Evolutionary conservation across 2,797 vertebrate genomes (phyloP), one percentile per base, ranked within the genome.

Genomic region (Lophura swinhoii): DNA sequence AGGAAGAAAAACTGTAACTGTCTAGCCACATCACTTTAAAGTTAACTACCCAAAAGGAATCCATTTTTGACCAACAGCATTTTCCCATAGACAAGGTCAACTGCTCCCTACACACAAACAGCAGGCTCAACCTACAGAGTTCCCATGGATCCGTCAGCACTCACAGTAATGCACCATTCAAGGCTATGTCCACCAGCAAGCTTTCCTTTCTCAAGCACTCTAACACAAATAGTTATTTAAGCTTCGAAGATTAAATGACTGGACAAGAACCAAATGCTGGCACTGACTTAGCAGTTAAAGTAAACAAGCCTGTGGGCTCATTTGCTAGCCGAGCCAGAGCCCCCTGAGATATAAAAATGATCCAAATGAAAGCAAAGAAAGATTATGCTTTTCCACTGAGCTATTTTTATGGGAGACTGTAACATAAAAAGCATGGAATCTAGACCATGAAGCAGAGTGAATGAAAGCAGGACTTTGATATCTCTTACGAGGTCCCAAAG

Each of bases 221-320:
- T 73, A 67, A 84, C 83, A 77, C 72, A 78, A 92, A 93, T 77
- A 95, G 77, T 81, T 91, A 70, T 87, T 95, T 91, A 94, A 95
- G 87, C 87, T 91, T 76, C 88, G 84, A 84, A 80, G 91, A 83
- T 86, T 53, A 96, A 85, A 81, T 70, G 72, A 59, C 89, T 95
- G 93, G 92, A 78, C 68, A 84, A 73, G 81, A 84, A 51, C 69
- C 91, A 93, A 95, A 81, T 26, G 75, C 79, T 96, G 91, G 96
- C 89, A 87, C 51, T 7, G 64, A 79, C 63, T 55, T n/a, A 84
- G 87, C 74, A 48, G 88, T 29, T 70, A 55, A 89, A 90, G 87
- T 66, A 90, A 84, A 93, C 33, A 89, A 85, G 78, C 20, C 78
- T 53, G 90, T 60, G 90, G 80, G 62, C 37, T 60, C 1, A 2